A percentile compares a stretch with the other conserved stretches of the same genome.
Evolutionary conservation across 2,113 vertebrate species (phyloP).

Genomic region (Gymnogyps californianus): DNA sequence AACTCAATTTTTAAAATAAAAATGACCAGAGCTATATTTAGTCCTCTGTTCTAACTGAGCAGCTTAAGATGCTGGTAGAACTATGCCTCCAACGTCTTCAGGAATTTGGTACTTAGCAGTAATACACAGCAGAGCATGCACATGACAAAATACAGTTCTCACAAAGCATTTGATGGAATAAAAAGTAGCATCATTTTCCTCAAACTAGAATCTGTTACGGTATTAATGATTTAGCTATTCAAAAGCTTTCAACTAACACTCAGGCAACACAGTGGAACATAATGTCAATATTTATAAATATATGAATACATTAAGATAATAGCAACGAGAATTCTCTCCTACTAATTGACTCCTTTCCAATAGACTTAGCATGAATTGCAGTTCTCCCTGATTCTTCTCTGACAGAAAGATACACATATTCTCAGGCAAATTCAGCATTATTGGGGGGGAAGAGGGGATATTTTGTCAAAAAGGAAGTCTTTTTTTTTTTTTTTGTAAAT

Average conservation of each 20-base stretch:
- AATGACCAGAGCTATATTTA: constrained; percentile 13
- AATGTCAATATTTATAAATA: constrained; percentile 48
- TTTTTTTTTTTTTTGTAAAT: neutral
- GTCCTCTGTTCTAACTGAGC: neutral
- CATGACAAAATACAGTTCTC: neutral
- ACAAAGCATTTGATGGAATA: neutral
- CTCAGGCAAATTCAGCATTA: neutral
- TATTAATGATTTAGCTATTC: neutral
- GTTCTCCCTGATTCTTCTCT: neutral
- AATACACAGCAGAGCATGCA: neutral
- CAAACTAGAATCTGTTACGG: neutral
- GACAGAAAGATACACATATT: neutral
- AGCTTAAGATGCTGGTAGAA: neutral
- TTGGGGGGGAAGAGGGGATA: rapidly evolving
- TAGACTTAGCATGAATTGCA: neutral
- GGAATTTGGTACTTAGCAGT: neutral
- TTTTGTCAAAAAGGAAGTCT: neutral
- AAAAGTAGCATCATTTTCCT: neutral
- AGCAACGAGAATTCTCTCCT: neutral
- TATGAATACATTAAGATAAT: constrained; percentile 14
- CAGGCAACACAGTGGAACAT: neutral
- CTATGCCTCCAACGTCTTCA: neutral
- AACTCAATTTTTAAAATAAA: constrained; percentile 8
- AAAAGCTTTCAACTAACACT: neutral
- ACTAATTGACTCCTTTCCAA: neutral